These are phyloP conservation scores for Euthynnus affinis DNA, from an alignment of 2,797 vertebrate genomes.

Conservation along the genomic window DNA sequence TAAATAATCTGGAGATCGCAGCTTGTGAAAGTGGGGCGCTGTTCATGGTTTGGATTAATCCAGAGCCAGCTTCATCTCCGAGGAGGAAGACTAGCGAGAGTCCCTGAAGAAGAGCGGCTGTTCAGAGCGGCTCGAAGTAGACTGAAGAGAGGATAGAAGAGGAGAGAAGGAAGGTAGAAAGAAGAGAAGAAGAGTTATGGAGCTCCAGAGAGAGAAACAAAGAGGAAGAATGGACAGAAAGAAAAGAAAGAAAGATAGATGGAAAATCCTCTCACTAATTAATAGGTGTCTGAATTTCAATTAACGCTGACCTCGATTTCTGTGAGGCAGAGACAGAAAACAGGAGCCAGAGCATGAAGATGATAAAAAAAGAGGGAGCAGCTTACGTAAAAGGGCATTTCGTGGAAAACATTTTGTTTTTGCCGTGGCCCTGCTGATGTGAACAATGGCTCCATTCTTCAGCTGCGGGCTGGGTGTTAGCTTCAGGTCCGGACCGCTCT, in stretches of 20 bases:
- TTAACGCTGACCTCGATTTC: slow-evolving; percentile 75
- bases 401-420: slow-evolving; percentile 52
- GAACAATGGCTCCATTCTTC: slow-evolving; percentile 56
- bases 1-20: slow-evolving; percentile 34
- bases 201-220: not conserved
- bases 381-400: slow-evolving; percentile 49
- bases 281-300: slow-evolving; percentile 80
- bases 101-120: slow-evolving; percentile 37
- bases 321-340: slow-evolving; percentile 16
- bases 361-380: not conserved
- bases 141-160: too few species aligned
- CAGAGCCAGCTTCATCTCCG: too few species aligned
- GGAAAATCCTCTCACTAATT: slow-evolving; percentile 74
- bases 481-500: not conserved
- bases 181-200: too few species aligned
- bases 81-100: not conserved
- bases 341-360: slow-evolving; percentile 1
- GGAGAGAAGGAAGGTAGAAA: too few species aligned
- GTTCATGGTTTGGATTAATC: slow-evolving; percentile 34
- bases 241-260: not conserved
- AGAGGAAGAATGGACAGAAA: not conserved
- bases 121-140: too few species aligned
- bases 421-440: slow-evolving; percentile 4
- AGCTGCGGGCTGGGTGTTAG: not conserved
- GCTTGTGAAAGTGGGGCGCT: slow-evolving; percentile 5